Base-by-base conservation (phyloP, 2,888 invertebrate genomes). In the Athalia cordata region DNA sequence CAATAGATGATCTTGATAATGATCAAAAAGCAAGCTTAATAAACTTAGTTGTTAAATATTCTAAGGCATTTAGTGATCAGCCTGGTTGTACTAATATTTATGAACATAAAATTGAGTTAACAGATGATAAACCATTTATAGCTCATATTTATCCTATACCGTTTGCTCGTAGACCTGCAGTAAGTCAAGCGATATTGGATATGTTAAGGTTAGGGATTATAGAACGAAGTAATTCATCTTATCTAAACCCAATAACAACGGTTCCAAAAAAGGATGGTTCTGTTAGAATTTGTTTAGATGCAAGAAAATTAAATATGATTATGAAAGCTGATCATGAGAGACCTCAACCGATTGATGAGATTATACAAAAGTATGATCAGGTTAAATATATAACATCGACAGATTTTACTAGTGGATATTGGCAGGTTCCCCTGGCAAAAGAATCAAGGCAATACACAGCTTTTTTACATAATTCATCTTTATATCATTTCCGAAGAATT, bases 261-360 rank as follows among this genome's bases (percentile, higher is more conserved):
- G 83, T 83, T 0, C 15, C 79, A 52, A 87, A 87, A 66, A 85
- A 85, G 29, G 84, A 87, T 67, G 85, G 85, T 1, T 68, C 81
- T 4, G 80, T 86, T 1, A 61, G 86, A 7, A 77, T 87, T 8
- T 84, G 86, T 79, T 77, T 87, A 59, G 86, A 87, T 78, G 87
- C 86, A 3, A 65, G 87, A 6, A 79, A 78, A 52, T 52, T 86
- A 5, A 87, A 87, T 78, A 79, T 79, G 4, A 29, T 70, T 13
- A 85, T 87, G 77, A 77, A 81, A 7, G 77, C 81, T 0, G 85
- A 86, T 72, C 80, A 83, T 5, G 86, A 87, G 55, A 77, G 81
- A 9, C 82, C 80, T 0, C 83, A 83, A 0, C 5, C 80, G 1
- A 82, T 82, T 7, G 67, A 77, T n/a, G 84, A 84, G 76, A 65